These are phyloP conservation scores for Drosophila fuyamai DNA, from an alignment of 1,140 invertebrate genomes.

Conservation along the genomic window DNA sequence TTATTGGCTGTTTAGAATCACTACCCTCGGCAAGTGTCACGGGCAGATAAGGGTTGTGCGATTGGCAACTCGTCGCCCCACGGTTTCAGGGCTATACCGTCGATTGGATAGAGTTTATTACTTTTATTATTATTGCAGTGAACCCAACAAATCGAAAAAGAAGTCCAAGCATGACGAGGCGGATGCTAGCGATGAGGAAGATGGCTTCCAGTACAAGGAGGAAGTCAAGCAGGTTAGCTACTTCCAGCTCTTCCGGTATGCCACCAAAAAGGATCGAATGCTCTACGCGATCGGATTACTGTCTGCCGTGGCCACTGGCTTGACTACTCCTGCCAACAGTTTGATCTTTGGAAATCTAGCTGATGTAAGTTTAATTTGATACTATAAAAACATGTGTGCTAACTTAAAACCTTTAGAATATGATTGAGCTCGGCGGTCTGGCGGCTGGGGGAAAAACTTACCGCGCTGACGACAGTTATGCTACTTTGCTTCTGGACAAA, in stretches of 20 bases:
- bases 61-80: background rate
- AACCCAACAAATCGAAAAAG: constrained; percentile 66
- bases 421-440: constrained; percentile 36
- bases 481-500: constrained; percentile 82
- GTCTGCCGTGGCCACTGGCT: constrained; percentile 87
- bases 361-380: constrained; percentile 77
- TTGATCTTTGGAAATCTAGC: constrained; percentile 89
- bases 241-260: constrained; percentile 71
- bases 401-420: constrained; percentile 23
- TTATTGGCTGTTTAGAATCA: constrained; percentile 1
- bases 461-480: background rate
- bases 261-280: constrained; percentile 85
- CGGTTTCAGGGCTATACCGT: constrained; percentile 25
- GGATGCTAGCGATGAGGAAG: constrained; percentile 17
- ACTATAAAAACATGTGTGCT: too few relatives aligned
- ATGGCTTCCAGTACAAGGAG: constrained; percentile 52
- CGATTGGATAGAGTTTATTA: constrained; percentile 24
- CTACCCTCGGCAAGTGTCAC: constrained; percentile 19
- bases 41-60: constrained; percentile 15
- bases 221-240: constrained; percentile 63
- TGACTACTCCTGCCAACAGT: constrained; percentile 88
- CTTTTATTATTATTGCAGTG: constrained; percentile 40
- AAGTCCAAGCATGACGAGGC: constrained; percentile 57
- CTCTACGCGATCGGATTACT: constrained; percentile 87
- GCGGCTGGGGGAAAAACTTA: constrained; percentile 14